A percentile compares a stretch with the other conserved stretches of the same genome.
Evolutionary conservation across 2,797 vertebrate genomes (phyloP).

Genomic region (Acomys russatus): DNA sequence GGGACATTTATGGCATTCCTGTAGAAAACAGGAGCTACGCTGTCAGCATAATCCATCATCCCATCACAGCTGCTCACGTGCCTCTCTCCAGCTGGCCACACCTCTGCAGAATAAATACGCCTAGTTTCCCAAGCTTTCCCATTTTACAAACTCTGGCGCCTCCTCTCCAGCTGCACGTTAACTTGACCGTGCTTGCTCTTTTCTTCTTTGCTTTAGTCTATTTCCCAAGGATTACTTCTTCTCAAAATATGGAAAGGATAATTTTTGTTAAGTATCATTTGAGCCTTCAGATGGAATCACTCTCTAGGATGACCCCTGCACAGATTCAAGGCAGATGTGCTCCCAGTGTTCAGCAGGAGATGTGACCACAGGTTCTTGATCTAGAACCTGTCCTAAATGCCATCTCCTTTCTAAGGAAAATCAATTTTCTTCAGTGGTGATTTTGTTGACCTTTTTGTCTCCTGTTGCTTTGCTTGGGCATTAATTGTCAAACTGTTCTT

Average conservation of each 20-base stretch:
- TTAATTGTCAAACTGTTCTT: background rate
- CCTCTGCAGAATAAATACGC: rapidly evolving
- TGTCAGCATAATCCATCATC: background rate
- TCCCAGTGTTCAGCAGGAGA: background rate
- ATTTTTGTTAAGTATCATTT: conserved; percentile 51
- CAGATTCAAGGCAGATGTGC: background rate
- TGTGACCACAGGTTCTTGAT: background rate
- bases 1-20: background rate
- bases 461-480: background rate
- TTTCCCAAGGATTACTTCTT: background rate
- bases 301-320: background rate
- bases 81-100: background rate
- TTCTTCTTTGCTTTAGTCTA: background rate
- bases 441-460: background rate
- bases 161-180: conserved; percentile 47
- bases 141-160: background rate
- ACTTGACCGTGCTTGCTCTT: conserved; percentile 43
- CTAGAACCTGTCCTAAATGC: background rate
- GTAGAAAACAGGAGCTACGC: background rate
- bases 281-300: conserved; percentile 40
- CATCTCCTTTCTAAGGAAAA: background rate
- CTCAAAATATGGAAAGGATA: background rate
- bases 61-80: background rate
- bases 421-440: background rate
- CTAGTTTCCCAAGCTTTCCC: background rate